phyloP scores from a whole-genome alignment of 2,113 vertebrate genomes.

The Equus przewalskii region DNA sequence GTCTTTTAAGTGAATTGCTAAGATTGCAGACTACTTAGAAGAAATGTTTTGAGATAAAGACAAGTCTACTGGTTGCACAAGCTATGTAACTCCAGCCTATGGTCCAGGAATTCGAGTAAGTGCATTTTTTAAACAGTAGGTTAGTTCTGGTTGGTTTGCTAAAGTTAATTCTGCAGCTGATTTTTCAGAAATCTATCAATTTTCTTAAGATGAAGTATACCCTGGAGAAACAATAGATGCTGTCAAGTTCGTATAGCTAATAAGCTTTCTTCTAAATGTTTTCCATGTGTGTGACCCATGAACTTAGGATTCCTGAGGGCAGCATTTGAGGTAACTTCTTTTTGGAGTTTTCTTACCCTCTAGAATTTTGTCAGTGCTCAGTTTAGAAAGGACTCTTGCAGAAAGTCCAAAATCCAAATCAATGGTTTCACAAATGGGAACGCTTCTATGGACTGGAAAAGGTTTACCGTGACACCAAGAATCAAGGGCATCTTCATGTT shows the following conservation, averaged over 20 bases:
- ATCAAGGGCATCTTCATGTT: neutral
- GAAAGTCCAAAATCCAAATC: neutral
- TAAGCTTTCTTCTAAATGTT: neutral
- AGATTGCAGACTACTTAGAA: neutral
- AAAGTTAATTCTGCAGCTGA: neutral
- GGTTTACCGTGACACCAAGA: neutral
- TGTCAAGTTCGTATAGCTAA: neutral
- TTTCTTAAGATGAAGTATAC: neutral
- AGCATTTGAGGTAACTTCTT: neutral
- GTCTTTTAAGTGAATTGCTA: conserved; percentile 21
- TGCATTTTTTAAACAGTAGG: neutral
- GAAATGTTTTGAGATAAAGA: conserved; percentile 34
- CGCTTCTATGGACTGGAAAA: neutral
- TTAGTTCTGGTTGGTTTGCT: neutral
- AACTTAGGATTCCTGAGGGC: neutral
- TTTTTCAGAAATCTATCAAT: neutral
- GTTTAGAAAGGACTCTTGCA: neutral
- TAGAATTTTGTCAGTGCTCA: neutral
- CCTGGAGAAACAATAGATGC: neutral
- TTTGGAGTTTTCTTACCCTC: neutral
- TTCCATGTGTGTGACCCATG: neutral
- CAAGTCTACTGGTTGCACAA: neutral
- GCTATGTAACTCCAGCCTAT: neutral
- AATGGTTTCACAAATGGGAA: neutral
- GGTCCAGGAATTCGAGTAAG: neutral